Base-by-base conservation (phyloP, 2,797 vertebrate genomes). In the Arctocebus calabarensis region DNA sequence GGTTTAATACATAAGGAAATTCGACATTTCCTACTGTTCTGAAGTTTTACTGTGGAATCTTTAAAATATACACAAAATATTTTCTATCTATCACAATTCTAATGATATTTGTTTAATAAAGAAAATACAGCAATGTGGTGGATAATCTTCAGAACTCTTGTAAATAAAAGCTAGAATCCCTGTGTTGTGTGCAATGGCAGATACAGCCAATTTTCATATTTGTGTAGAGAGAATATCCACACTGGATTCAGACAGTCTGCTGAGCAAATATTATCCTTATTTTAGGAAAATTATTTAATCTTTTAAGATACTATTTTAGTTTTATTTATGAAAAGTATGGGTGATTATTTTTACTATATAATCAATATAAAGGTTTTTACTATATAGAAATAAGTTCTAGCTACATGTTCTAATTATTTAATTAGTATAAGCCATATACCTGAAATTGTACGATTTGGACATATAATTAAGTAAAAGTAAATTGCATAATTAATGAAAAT, bases 401-500 rank as follows among this genome's bases (percentile, higher is more conserved):
- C 77, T 68, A 16, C 0, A 25, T 57, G 12, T 88, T 64, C 32
- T 94, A 95, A 90, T 92, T 89, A 91, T 83, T 85, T 97, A 90
- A 96, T 97, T 96, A 92, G 66, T 90, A 0, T 90, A 97, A 96
- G 40, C 85, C 83, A 25, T 64, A 11, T 88, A 89, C 8, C 59
- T 81, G 17, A 95, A 97, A 93, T 88, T 73, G 66, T 20, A 75
- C 87, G 90, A 95, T 94, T 94, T 89, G 23, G n/a, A 81, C 2
- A 81, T 23, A 29, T 84, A 91, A 95, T 97, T 97, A 94, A 95
- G 19, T 82, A 95, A 90, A 94, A 96, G 7, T 91, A 75, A 23
- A 10, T 87, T 88, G 71, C 81, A 8, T 87, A 82, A 90, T 85
- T 96, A 97, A 78, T 40, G 68, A 85, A 6, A 62, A 96, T n/a